A percentile compares a stretch with the other conserved stretches of the same genome.
Evolutionary conservation across 23 tunicate species (phyloP).

Genomic region (Ascidia mentula): DNA sequence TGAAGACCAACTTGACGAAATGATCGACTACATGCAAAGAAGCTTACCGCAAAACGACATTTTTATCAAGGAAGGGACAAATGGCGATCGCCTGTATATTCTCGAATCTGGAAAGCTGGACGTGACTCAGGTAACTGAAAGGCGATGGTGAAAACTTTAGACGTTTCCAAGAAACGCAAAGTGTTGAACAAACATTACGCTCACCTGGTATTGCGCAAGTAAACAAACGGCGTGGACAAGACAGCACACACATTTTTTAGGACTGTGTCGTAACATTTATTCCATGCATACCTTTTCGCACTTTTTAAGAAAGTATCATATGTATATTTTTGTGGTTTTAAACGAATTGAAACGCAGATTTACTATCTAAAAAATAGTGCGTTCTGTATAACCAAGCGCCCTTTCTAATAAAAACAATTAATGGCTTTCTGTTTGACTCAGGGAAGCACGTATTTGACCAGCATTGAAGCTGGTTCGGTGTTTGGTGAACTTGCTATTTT

Average conservation of each 20-base stretch:
- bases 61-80: constrained; percentile 93
- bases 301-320: too few species aligned
- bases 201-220: not conserved
- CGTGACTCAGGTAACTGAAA: constrained; percentile 75
- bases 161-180: not conserved
- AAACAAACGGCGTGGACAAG: too few species aligned
- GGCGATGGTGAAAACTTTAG: not conserved
- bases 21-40: constrained; percentile 85
- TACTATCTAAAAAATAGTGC: too few species aligned
- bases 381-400: too few species aligned
- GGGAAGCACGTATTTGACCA: constrained; percentile 25
- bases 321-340: too few species aligned
- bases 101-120: constrained; percentile 83
- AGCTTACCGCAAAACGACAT: constrained; percentile 51
- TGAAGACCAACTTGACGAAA: constrained; percentile 64
- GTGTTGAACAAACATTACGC: not conserved
- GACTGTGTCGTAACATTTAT: too few species aligned
- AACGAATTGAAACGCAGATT: too few species aligned
- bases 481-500: constrained; percentile 95
- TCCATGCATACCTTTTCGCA: too few species aligned
- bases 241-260: too few species aligned
- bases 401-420: too few species aligned
- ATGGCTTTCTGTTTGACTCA: constrained; percentile 12
- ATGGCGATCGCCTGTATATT: constrained; percentile 93
- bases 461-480: constrained; percentile 65